Conservation (phyloP, 1,140 invertebrate species). For the Coboldia fuscipes region DNA sequence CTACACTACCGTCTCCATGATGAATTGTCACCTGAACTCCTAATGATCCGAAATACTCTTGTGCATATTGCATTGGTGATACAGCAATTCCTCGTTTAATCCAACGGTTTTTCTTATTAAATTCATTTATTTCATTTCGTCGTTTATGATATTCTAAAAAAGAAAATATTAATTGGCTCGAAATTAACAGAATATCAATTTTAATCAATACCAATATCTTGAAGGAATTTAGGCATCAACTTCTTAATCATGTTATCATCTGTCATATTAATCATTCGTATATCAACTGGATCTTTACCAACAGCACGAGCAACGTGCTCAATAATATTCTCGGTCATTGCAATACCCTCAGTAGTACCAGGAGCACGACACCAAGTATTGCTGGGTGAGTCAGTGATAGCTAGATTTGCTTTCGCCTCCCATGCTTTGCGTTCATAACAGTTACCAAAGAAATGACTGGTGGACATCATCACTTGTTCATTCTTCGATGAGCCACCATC, state of each 20-base stretch:
- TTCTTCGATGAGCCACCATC: slow-evolving; percentile 38
- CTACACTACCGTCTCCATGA: slow-evolving; percentile 41
- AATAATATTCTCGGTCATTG: slow-evolving; percentile 56
- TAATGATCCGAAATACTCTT: slow-evolving; percentile 25
- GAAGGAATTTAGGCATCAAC: slow-evolving; percentile 12
- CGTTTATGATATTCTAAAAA: slow-evolving; percentile 25
- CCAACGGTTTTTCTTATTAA: slow-evolving; percentile 41
- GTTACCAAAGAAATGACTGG: slow-evolving; percentile 27
- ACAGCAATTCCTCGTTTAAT: slow-evolving; percentile 36
- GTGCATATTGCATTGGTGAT: slow-evolving; percentile 30
- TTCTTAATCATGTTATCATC: slow-evolving; percentile 20
- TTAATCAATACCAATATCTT: slow-evolving; percentile 5
- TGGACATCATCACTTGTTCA: slow-evolving; percentile 24
- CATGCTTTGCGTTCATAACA: slow-evolving; percentile 33
- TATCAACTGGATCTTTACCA: slow-evolving; percentile 41
- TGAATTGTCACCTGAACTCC: slow-evolving; percentile 36
- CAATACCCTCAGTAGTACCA: slow-evolving; percentile 37
- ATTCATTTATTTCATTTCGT: slow-evolving; percentile 24
- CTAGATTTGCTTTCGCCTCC: slow-evolving; percentile 26
- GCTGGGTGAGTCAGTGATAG: slow-evolving; percentile 35
- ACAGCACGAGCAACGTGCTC: slow-evolving; percentile 51
- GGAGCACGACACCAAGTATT: slow-evolving; percentile 40
- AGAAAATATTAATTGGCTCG: not conserved
- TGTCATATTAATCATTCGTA: slow-evolving; percentile 37
- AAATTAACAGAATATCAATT: not conserved